These are phyloP conservation scores for Apodemus speciosus DNA, from an alignment of 2,113 vertebrate genomes.

Conservation along the genomic window DNA sequence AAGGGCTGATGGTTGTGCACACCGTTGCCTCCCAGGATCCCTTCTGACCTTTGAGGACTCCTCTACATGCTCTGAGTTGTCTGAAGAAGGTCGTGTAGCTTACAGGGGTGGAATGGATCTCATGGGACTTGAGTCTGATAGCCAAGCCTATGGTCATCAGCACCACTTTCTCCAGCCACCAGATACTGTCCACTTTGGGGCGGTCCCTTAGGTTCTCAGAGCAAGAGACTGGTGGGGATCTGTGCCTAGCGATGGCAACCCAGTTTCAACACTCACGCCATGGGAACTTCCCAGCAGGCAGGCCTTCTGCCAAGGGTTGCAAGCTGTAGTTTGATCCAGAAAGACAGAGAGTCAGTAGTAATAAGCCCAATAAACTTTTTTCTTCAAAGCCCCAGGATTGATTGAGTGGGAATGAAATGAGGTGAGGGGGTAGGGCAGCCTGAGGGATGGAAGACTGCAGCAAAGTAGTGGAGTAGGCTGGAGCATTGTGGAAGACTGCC, in stretches of 20 bases:
- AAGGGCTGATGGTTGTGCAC: neutral
- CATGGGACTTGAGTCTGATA: neutral
- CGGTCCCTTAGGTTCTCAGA: neutral
- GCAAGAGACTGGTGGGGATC: neutral
- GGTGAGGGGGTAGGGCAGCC: neutral
- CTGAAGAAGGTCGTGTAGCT: neutral
- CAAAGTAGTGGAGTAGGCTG: neutral
- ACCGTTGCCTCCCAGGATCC: too few relatives aligned
- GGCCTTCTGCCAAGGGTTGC: neutral
- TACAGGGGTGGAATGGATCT: neutral
- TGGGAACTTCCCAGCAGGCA: neutral
- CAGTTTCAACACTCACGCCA: too few relatives aligned
- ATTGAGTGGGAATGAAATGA: too few relatives aligned
- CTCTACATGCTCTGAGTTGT: too few relatives aligned
- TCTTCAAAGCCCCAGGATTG: neutral
- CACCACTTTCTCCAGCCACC: neutral
- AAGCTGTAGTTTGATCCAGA: neutral
- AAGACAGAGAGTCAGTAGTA: neutral
- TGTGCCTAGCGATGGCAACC: neutral
- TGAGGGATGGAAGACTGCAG: neutral
- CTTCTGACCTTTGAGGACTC: neutral
- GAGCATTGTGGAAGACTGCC: neutral
- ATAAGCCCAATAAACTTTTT: neutral
- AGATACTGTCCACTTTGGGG: neutral
- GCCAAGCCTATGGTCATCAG: neutral